Conservation (phyloP, 2,888 invertebrate genomes). For the Uloborus plumipes region DNA sequence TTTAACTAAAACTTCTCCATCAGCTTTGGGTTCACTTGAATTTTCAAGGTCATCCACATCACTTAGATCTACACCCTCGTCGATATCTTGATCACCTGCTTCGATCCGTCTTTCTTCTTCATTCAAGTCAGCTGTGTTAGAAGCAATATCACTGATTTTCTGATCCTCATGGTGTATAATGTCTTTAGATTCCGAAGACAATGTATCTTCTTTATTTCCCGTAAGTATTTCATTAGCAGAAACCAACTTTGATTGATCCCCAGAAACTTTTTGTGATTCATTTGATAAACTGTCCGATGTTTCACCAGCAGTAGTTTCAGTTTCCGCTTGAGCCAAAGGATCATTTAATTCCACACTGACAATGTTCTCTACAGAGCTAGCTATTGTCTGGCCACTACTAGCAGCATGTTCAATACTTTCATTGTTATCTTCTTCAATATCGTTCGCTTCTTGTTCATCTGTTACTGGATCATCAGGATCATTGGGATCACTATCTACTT, state of each 20-base stretch:
- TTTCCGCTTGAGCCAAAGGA: background rate
- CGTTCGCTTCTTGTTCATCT: background rate
- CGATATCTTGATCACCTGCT: constrained; percentile 9
- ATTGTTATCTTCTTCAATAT: background rate
- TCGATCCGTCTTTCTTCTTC: no score
- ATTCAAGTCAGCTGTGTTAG: no score
- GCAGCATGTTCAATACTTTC: background rate
- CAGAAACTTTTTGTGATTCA: background rate
- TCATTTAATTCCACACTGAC: background rate
- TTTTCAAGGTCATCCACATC: constrained; percentile 9
- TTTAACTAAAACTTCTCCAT: background rate
- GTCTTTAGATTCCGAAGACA: background rate
- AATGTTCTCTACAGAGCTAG: background rate
- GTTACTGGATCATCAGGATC: constrained; percentile 47
- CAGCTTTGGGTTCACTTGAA: background rate
- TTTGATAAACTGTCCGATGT: background rate
- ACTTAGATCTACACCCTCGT: constrained; percentile 30
- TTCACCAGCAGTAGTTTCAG: background rate
- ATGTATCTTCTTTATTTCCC: background rate
- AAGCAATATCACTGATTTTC: no score
- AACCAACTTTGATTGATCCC: background rate
- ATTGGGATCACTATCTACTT: constrained; percentile 30
- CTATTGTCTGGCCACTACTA: background rate
- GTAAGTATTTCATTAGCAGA: background rate
- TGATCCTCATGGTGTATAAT: background rate